Evolutionary conservation across 2,797 vertebrate species (phyloP).

Genomic region (Pangasius macronema): DNA sequence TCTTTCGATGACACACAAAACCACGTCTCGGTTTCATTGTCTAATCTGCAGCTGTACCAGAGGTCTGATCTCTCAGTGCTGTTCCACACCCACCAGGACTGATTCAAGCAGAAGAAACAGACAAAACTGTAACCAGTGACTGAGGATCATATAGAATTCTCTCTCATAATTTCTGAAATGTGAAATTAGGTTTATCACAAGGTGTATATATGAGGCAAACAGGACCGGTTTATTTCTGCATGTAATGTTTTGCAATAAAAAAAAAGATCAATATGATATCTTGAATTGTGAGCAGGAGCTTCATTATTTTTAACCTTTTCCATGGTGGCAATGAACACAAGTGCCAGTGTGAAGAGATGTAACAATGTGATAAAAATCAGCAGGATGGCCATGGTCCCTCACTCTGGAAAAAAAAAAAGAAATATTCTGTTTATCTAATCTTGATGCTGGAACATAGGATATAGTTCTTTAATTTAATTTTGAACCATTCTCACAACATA

Average conservation of each 20-base stretch:
- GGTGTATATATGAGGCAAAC: background rate
- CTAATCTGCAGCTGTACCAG: slow-evolving; percentile 83
- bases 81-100: slow-evolving; percentile 88
- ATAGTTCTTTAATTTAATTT: background rate
- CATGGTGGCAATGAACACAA: slow-evolving; percentile 85
- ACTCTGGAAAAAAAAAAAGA: slow-evolving; percentile 5
- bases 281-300: background rate
- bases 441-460: too few species aligned
- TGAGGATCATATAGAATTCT: background rate
- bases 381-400: slow-evolving; percentile 77
- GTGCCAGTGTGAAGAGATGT: slow-evolving; percentile 81
- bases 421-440: background rate
- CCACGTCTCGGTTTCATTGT: slow-evolving; percentile 75
- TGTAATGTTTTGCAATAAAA: background rate
- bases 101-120: slow-evolving; percentile 18
- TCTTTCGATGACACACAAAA: slow-evolving; percentile 75
- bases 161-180: background rate
- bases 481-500: background rate
- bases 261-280: background rate
- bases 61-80: slow-evolving; percentile 80
- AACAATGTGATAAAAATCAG: slow-evolving; percentile 79
- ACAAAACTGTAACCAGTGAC: background rate
- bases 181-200: background rate
- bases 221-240: background rate
- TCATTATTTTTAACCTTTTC: slow-evolving; percentile 75